Percentiles rank a stretch among this genome's conserved stretches.
phyloP scores from a whole-genome alignment of 2,797 vertebrate genomes.

The Knipowitschia caucasica region DNA sequence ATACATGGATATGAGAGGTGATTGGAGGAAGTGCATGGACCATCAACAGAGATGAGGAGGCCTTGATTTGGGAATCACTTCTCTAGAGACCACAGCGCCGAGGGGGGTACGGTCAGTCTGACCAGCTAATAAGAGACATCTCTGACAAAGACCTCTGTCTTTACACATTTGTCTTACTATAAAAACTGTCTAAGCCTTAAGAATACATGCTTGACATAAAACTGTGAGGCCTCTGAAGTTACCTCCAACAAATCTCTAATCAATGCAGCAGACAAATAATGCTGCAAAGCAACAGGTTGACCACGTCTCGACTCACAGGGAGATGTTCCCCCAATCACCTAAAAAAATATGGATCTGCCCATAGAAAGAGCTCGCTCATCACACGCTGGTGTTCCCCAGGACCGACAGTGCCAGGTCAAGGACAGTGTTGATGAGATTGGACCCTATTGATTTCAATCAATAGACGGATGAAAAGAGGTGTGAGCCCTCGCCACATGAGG shows the following conservation, averaged over 20 bases:
- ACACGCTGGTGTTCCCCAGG: constrained; percentile 31
- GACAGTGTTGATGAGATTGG: constrained; percentile 66
- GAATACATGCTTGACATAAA: no score
- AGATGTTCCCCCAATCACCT: constrained; percentile 56
- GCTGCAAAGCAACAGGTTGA: constrained; percentile 33
- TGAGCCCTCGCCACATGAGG: constrained; percentile 38
- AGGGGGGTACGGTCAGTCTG: no score
- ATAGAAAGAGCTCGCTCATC: constrained; percentile 45
- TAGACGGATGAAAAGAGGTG: constrained; percentile 40
- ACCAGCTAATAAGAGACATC: no score
- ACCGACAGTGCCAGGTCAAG: constrained; percentile 43
- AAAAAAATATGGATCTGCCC: constrained; percentile 45
- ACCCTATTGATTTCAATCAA: constrained; percentile 70
- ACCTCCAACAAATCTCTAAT: constrained; percentile 40
- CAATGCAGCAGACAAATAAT: constrained; percentile 52
- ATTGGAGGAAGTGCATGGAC: no score
- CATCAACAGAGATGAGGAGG: no score
- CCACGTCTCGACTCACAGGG: constrained; percentile 34
- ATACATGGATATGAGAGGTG: no score
- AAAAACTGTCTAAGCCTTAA: no score
- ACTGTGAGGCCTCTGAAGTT: constrained; percentile 20
- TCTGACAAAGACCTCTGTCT: no score
- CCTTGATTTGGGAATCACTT: no score
- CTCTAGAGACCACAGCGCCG: no score
- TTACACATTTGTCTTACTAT: no score